These are phyloP conservation scores for Pica pica DNA, from an alignment of 2,113 vertebrate genomes.

Conservation along the genomic window DNA sequence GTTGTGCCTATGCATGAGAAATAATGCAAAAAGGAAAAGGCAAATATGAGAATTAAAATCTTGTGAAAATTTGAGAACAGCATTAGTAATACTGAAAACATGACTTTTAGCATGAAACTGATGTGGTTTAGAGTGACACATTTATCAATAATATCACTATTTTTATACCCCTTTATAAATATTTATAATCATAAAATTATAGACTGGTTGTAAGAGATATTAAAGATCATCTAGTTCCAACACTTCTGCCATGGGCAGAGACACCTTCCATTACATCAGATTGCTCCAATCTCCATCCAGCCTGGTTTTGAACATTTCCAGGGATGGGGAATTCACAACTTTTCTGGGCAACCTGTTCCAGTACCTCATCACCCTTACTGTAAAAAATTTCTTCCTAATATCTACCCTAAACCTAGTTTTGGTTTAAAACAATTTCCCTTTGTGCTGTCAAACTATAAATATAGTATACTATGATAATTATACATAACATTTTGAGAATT, in stretches of 20 bases:
- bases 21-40: background rate
- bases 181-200: background rate
- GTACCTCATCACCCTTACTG: background rate
- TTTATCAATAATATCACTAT: background rate
- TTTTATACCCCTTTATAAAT: background rate
- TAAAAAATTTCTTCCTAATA: background rate
- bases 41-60: background rate
- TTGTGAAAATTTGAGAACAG: background rate
- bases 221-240: background rate
- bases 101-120: background rate
- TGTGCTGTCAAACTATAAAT: background rate
- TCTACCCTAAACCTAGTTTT: background rate
- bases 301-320: background rate
- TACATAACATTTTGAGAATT: background rate
- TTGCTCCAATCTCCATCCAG: background rate
- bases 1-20: background rate
- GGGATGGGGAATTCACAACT: background rate
- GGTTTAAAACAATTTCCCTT: background rate
- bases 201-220: background rate
- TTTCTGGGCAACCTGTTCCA: background rate
- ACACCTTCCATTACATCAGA: background rate
- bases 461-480: rapidly evolving
- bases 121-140: background rate
- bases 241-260: background rate
- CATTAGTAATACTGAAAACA: background rate